Evolutionary conservation across 2,113 vertebrate genomes (phyloP), one percentile per base, ranked within the genome.

Genomic region (Stercorarius parasiticus): DNA sequence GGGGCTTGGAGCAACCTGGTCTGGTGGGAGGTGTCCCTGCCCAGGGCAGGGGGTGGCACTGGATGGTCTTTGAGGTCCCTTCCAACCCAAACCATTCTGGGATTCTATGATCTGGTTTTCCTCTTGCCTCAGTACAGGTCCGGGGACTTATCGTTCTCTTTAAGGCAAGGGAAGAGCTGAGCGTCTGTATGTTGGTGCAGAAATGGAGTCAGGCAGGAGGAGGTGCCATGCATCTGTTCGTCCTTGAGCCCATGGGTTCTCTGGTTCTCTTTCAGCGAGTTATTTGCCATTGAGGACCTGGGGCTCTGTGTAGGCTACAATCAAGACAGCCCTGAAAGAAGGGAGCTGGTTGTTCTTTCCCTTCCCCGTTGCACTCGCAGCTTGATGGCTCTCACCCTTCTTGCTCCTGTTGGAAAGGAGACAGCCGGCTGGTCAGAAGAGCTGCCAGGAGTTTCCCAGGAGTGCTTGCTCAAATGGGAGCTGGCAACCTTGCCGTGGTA

Each of bases 101-200:
- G 20, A 47, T 47, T 47, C 20, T 40, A 9, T 40, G 13, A 8
- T 55, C 34, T 66, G 65, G 3, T 71, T 90, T 77, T 85, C 34
- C 26, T 47, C 34, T 26, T 47, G 17, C 5, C 45, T 77, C 43
- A 13, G 21, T 9, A 5, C 26, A 36, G 38, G 26, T 22, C 6
- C 7, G 3, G n/a, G 42, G n/a, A 19, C 13, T 25, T 40, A 18
- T 0, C 0, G 7, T 23, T 81, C 38, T 11, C 52, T 56, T n/a
- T 30, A 29, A 72, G 34, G 47, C 29, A 20, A 34, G 34, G 34
- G n/a, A 22, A 71, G 61, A 56, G 34, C 65, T 20, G 53, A 58
- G 42, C 22, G 8, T 20, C 27, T 21, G 30, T 32, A 2, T 2
- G 2, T 13, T 26, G 21, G 21, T 64, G 49, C 22, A 62, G 82